Evolutionary conservation across 2,797 vertebrate genomes (phyloP), one percentile per base, ranked within the genome.

Genomic region (Phalloptychus januarius): DNA sequence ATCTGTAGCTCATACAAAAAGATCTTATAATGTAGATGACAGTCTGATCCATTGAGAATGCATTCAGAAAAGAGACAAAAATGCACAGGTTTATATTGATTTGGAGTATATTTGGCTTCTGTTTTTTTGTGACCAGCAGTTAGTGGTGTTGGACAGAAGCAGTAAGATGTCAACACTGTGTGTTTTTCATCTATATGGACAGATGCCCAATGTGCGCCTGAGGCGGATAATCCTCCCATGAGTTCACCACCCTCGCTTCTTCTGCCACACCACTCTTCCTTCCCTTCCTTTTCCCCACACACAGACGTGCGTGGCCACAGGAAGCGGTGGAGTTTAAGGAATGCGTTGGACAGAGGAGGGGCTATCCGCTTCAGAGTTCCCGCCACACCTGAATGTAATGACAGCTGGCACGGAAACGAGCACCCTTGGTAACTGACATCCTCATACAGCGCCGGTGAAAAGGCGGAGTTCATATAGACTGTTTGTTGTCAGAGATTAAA

Each of bases 341-440:
- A 92, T 92, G 88, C 61, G 71, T 78, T 61, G 65, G 76, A 79
- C 23, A 86, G 69, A 84, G 77, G 80, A 86, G 78, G 79, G 85
- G 86, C 78, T 75, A 69, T 89, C 88, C 84, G 63, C 80, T 85
- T 56, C 75, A 2, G 70, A 82, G 81, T 86, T 87, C 67, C 75
- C 28, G 48, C 79, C 89, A 86, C 89, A 93, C 90, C 86, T 92
- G 83, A 79, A 74, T 31, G 2, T 74, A 76, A 78, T 58, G 87
- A 85, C 86, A 86, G 85, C 83, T 87, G 73, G 33, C n/a, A 48
- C 0, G 52, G 45, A 77, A 44, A 76, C 44, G 20, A 63, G 67
- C 77, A 58, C 61, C 25, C 74, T 5, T 61, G 69, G 50, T 46
- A 71, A 75, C 4, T 28, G 54, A 69, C 33, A 44, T 67, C 42